Percentiles rank a stretch among this genome's conserved stretches.
Evolutionary conservation across 1,140 invertebrate genomes (phyloP).

Genomic region (Brachionus sp.): DNA sequence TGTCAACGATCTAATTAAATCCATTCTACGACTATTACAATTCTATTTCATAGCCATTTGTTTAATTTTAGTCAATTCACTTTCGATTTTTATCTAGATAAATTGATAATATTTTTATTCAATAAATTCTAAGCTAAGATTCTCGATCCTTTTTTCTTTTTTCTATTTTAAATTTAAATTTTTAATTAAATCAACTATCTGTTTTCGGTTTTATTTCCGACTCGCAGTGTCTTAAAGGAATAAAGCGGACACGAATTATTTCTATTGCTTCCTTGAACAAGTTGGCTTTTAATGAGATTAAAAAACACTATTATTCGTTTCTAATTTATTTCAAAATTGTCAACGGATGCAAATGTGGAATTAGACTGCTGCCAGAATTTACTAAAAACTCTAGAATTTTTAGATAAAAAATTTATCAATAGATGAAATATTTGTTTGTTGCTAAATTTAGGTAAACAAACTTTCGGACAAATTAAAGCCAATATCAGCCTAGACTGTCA

Average conservation of each 20-base stretch:
- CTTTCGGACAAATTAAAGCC: not conserved
- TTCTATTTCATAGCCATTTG: not conserved
- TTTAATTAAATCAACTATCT: not conserved
- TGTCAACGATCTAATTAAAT: constrained; percentile 8
- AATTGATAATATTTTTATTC: not conserved
- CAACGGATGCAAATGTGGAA: not conserved
- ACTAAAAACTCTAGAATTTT: not conserved
- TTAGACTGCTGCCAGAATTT: not conserved
- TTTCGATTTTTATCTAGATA: not conserved
- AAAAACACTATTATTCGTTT: not conserved
- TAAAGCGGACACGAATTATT: not conserved
- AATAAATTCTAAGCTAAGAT: not conserved
- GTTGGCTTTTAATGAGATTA: not conserved
- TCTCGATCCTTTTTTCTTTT: not conserved
- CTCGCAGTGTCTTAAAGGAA: not conserved
- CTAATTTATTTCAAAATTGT: not conserved
- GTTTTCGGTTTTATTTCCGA: not conserved
- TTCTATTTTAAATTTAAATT: no score
- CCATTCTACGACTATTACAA: not conserved
- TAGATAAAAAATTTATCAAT: not conserved
- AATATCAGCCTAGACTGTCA: not conserved
- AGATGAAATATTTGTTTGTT: not conserved
- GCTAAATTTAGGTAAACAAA: constrained; percentile 12
- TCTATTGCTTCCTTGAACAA: not conserved
- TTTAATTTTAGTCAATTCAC: not conserved